A percentile compares a stretch with the other conserved stretches of the same genome.
Conservation (phyloP, 2,113 vertebrate species). For the Columba livia region DNA sequence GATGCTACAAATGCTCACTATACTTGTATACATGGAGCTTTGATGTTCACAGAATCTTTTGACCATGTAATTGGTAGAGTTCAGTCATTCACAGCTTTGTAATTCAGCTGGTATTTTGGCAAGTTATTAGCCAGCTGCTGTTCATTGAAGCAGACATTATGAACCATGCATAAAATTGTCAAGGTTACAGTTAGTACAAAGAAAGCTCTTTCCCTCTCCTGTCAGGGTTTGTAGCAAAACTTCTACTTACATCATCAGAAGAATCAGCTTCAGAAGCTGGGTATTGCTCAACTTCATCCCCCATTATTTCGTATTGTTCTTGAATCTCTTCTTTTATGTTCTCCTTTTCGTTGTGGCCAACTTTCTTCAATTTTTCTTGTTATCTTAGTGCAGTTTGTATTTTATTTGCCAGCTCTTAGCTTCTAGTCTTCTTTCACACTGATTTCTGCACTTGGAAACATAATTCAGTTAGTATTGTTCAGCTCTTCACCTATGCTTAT, state of each 20-base stretch:
- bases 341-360: background rate
- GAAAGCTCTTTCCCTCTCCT: background rate
- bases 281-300: background rate
- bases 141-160: conserved; percentile 65
- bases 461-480: background rate
- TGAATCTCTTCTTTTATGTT: background rate
- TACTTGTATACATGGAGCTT: background rate
- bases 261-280: background rate
- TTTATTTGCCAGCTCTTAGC: background rate
- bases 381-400: background rate
- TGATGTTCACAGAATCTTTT: conserved; percentile 47
- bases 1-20: background rate
- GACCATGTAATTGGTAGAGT: conserved; percentile 61
- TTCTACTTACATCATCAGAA: background rate
- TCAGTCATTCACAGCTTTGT: conserved; percentile 64
- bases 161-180: conserved; percentile 50
- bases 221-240: background rate
- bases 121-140: conserved; percentile 65
- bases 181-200: conserved; percentile 43
- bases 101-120: conserved; percentile 53
- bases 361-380: background rate
- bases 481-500: background rate
- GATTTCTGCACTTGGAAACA: background rate
- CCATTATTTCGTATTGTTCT: background rate
- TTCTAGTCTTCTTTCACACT: background rate